phyloP scores from a whole-genome alignment of 2,797 vertebrate species.

The Percopsis omiscomaycus region DNA sequence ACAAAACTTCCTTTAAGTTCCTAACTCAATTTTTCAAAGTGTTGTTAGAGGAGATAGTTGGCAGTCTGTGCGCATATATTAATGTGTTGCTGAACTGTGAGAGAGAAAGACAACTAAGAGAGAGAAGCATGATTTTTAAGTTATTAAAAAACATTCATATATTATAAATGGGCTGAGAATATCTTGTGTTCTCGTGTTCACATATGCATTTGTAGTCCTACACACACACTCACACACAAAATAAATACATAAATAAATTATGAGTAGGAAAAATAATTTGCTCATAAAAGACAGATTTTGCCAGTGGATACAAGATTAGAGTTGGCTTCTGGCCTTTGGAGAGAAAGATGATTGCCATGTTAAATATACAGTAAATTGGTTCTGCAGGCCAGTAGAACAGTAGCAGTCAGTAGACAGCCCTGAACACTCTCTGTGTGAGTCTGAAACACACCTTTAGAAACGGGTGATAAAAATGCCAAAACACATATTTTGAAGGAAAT shows the following conservation, averaged over 20 bases:
- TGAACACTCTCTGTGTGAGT: conserved; percentile 54
- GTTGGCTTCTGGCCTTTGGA: conserved; percentile 50
- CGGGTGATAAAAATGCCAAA: conserved; percentile 41
- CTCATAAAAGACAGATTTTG: conserved; percentile 68
- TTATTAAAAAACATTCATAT: too few relatives aligned
- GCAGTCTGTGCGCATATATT: conserved; percentile 3
- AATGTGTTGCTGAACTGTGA: too few relatives aligned
- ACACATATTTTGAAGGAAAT: conserved; percentile 33
- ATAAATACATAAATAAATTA: conserved; percentile 32
- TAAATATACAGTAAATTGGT: conserved; percentile 53
- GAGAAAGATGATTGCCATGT: conserved; percentile 52
- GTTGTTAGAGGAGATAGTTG: too few relatives aligned
- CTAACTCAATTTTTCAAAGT: not conserved
- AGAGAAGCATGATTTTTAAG: too few relatives aligned
- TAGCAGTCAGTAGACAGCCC: conserved; percentile 49
- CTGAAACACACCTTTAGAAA: conserved; percentile 46
- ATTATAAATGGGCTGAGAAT: too few relatives aligned
- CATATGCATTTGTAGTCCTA: conserved; percentile 9
- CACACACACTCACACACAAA: conserved; percentile 18
- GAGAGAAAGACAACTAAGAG: too few relatives aligned
- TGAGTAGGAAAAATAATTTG: conserved; percentile 55
- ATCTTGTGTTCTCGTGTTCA: conserved; percentile 16
- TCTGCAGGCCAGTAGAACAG: conserved; percentile 52
- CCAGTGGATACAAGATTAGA: conserved; percentile 55
- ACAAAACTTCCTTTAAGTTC: conserved; percentile 2